Evolutionary conservation across 64 coral and sea anemone genomes (phyloP), one percentile per base, ranked within the genome.

Genomic region (Acropora tenuis): DNA sequence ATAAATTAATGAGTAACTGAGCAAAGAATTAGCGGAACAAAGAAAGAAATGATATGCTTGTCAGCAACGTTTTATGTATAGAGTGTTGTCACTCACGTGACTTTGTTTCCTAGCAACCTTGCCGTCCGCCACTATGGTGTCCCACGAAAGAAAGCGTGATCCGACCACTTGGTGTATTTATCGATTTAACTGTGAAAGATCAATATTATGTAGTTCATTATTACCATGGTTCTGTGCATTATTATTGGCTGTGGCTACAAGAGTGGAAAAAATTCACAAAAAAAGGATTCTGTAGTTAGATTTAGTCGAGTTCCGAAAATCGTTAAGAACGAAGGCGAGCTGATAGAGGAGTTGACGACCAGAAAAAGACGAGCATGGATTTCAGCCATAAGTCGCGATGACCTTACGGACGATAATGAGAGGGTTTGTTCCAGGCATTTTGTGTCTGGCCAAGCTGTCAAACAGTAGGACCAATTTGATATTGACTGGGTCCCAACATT

Each of bases 341-440:
- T 76, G 46, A 61, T 77, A 16, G 80, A 87, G 60, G 73, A 52
- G 45, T 76, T 89, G 87, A 89, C 52, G 57, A 89, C 71, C 75
- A 76, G 75, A 89, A 76, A 75, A 89, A 89, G 74, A 75, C 87
- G 50, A 89, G 72, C 75, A 61, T 89, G 87, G 87, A 89, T 89
- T 89, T 89, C 87, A 55, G 87, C 87, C 73, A 77, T 89, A 89
- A 89, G 87, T 78, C 87, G 71, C 75, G 50, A 78, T 77, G 87
- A 89, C 75, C 53, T 89, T 48, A 89, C 87, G 50, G 87, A 77
- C 58, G 74, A 78, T 20, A 74, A 55, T 55, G 52, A 55, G 52
- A 55, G 52, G 52, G 52, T 55, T 55, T 55, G 52, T 55, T 55
- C 52, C 9, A 55, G 52, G 52, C 52, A 55, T 9, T 55, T 55